Evolutionary conservation across 2,888 invertebrate genomes (phyloP).

Genomic region (Eurytoma californica): DNA sequence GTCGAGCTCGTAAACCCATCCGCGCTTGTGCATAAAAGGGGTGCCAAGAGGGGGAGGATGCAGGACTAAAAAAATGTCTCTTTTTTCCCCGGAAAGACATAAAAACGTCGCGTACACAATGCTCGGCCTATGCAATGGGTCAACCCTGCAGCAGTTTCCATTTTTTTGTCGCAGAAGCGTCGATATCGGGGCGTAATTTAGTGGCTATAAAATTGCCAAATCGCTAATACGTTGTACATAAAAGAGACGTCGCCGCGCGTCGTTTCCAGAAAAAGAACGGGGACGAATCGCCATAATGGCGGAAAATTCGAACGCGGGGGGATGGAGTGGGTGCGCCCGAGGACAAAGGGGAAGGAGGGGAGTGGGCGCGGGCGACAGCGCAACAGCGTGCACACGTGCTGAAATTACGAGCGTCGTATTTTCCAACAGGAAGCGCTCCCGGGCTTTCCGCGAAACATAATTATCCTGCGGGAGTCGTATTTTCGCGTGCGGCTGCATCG

Average conservation of each 20-base stretch:
- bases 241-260: not conserved
- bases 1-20: slow-evolving; percentile 47
- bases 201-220: slow-evolving; percentile 31
- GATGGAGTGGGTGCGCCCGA: not conserved
- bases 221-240: slow-evolving; percentile 16
- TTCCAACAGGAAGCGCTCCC: slow-evolving; percentile 22
- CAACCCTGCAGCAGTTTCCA: slow-evolving; percentile 7
- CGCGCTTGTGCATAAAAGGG: slow-evolving; percentile 28
- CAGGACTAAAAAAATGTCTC: slow-evolving; percentile 12
- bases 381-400: slow-evolving; percentile 28
- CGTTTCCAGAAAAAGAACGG: not conserved
- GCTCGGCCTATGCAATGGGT: not conserved
- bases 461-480: slow-evolving; percentile 36
- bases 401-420: slow-evolving; percentile 49
- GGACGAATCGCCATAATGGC: slow-evolving; percentile 25
- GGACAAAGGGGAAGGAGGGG: not conserved
- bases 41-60: not conserved
- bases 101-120: slow-evolving; percentile 19
- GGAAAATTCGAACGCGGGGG: slow-evolving; percentile 17
- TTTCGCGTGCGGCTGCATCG: not conserved
- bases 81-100: slow-evolving; percentile 33
- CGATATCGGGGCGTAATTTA: slow-evolving; percentile 36
- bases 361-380: not conserved
- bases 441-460: slow-evolving; percentile 48
- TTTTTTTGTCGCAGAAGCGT: slow-evolving; percentile 23